Evolutionary conservation across 2,888 invertebrate species (phyloP).

Genomic region (Lepidocyrtoides sp.): DNA sequence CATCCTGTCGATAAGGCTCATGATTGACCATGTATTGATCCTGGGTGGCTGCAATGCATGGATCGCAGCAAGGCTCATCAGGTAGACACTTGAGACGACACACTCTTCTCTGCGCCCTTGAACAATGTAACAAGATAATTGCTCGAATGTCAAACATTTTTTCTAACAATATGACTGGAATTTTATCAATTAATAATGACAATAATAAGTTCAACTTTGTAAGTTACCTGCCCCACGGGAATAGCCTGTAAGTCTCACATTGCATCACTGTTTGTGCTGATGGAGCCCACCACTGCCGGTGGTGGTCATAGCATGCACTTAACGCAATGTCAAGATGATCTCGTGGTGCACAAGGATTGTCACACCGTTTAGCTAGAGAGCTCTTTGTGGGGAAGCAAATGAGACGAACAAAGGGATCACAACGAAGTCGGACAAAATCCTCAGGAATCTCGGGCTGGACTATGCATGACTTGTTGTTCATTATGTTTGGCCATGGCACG

Average conservation of each 20-base stretch:
- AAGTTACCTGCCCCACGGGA: constrained; percentile 84
- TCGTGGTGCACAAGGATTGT: constrained; percentile 82
- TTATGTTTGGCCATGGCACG: constrained; percentile 79
- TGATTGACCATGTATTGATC: constrained; percentile 80
- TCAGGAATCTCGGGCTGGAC: constrained; percentile 68
- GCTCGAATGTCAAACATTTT: too few species aligned
- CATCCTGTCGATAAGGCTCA: constrained; percentile 82
- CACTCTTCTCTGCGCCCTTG: constrained; percentile 81
- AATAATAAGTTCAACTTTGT: too few species aligned
- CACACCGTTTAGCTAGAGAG: constrained; percentile 80
- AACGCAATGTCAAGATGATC: constrained; percentile 83
- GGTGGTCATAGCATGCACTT: constrained; percentile 84
- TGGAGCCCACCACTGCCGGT: constrained; percentile 83
- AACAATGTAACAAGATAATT: too few species aligned
- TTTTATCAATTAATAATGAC: too few species aligned
- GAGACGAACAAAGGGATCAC: constrained; percentile 82
- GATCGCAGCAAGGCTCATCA: constrained; percentile 77
- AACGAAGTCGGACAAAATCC: constrained; percentile 79
- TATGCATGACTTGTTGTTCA: constrained; percentile 77
- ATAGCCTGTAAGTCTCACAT: constrained; percentile 84
- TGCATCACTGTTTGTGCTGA: constrained; percentile 81
- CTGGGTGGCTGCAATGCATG: constrained; percentile 72
- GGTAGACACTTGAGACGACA: constrained; percentile 82
- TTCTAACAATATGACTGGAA: too few species aligned
- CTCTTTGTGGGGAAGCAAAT: constrained; percentile 83